Base-by-base conservation (phyloP, 2,888 invertebrate genomes). In the Orchesella flavescens region DNA sequence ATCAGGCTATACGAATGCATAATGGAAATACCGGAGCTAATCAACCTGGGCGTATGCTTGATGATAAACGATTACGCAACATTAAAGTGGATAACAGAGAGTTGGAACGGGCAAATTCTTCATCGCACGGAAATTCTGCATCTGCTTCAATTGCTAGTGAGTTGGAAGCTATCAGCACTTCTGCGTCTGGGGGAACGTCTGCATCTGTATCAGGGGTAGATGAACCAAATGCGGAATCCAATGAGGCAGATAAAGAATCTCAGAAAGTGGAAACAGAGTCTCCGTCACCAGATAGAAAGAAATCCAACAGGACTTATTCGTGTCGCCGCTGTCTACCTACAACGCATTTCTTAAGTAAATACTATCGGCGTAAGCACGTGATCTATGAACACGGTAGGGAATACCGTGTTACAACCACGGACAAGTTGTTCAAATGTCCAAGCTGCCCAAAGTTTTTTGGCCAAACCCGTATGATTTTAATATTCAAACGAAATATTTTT, bases 391-490 rank as follows among this genome's bases (percentile, higher is more conserved):
- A 76, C 43, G 75, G 75, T 15, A 13, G 55, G 13, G 13, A 53
- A 1, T 17, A 55, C 1, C 34, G 66, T 17, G 24, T 2, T 12
- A 7, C 10, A 4, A 23, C 46, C 7, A 4, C 10, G 15, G 43
- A 66, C 24, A 7, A n/a, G 1, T 46, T 76, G 7, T 66, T 13
- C n/a, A 9, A 23, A 10, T 76, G 75, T 15, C 4, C 17, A 3
- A 10, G 0, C 10, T 76, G 75, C 19, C n/a, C 1, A 9, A 76
- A 76, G 34, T n/a, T 43, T 19, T 76, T 76, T 44, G 75, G 75
- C 0, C 57, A 21, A 2, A 76, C 55, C 43, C 43, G 75, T 76
- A 65, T 49, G 53, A 23, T 46, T 2, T n/a, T 53, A 57, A 15
- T 57, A n/a, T n/a, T n/a, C n/a, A n/a, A n/a, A n/a, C n/a, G n/a